Conservation (phyloP, 2,113 vertebrate species). For the Mus pahari region DNA sequence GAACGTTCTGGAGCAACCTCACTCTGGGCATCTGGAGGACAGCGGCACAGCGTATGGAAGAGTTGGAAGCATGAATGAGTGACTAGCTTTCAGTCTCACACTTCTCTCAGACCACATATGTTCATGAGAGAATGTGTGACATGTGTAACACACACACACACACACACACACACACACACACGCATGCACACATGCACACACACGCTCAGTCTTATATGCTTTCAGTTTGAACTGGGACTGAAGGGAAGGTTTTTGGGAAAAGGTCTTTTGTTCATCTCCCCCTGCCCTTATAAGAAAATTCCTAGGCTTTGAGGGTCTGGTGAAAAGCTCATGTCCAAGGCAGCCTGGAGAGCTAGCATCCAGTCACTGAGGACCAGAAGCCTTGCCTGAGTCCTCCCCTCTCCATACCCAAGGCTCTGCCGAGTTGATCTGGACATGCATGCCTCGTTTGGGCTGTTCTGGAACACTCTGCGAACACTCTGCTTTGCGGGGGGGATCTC, state of each 20-base stretch:
- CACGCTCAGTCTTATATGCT: neutral
- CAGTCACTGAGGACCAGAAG: neutral
- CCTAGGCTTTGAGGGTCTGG: constrained; percentile 23
- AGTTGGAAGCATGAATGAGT: neutral
- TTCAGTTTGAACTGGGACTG: too few species aligned
- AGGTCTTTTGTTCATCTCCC: too few species aligned
- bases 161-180: neutral
- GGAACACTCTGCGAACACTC: too few species aligned
- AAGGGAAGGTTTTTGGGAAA: too few species aligned
- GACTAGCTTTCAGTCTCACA: neutral
- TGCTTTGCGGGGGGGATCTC: neutral
- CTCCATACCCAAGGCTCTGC: neutral
- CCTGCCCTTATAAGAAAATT: neutral
- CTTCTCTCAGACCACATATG: neutral
- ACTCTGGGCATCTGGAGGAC: neutral
- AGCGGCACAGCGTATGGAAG: neutral
- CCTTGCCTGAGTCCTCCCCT: neutral
- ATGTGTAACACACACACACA: neutral
- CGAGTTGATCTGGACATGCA: neutral
- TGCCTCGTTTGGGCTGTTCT: neutral
- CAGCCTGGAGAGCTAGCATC: neutral
- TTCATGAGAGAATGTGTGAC: neutral
- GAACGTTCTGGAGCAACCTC: neutral
- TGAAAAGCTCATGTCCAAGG: neutral
- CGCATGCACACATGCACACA: neutral